Conservation (phyloP, 2,888 invertebrate species). For the Pseudanteris insignis region DNA sequence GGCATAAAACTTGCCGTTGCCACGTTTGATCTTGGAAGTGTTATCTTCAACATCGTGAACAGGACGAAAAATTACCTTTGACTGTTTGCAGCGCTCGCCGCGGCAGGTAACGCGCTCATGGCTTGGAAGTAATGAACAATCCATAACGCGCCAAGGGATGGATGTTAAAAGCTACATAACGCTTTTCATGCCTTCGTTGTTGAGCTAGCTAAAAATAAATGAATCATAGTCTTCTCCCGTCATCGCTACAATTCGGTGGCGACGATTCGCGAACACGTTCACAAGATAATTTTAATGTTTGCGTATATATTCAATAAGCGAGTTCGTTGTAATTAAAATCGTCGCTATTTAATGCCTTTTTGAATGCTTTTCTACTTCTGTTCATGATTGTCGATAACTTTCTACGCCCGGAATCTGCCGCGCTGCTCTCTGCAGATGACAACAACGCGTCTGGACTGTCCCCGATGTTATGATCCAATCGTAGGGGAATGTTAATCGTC, state of each 20-base stretch:
- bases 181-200: slow-evolving; percentile 43
- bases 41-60: slow-evolving; percentile 60
- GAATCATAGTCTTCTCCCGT: no score
- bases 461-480: neutral
- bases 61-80: slow-evolving; percentile 67
- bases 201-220: slow-evolving; percentile 37
- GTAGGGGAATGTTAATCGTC: no score
- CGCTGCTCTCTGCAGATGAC: slow-evolving; percentile 14
- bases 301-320: neutral
- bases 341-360: slow-evolving; percentile 55
- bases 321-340: slow-evolving; percentile 45
- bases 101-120: slow-evolving; percentile 53
- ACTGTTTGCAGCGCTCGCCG: slow-evolving; percentile 56
- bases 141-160: slow-evolving; percentile 57
- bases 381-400: slow-evolving; percentile 13
- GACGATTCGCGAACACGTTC: no score
- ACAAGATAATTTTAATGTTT: no score
- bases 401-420: slow-evolving; percentile 29
- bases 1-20: slow-evolving; percentile 53
- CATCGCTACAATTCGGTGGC: no score
- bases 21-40: slow-evolving; percentile 64
- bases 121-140: slow-evolving; percentile 58
- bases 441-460: slow-evolving; percentile 6
- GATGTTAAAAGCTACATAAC: slow-evolving; percentile 57
- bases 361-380: slow-evolving; percentile 59